Evolutionary conservation across 2,797 vertebrate genomes (phyloP).

Genomic region (Lepidocolaptes lacrymiger): DNA sequence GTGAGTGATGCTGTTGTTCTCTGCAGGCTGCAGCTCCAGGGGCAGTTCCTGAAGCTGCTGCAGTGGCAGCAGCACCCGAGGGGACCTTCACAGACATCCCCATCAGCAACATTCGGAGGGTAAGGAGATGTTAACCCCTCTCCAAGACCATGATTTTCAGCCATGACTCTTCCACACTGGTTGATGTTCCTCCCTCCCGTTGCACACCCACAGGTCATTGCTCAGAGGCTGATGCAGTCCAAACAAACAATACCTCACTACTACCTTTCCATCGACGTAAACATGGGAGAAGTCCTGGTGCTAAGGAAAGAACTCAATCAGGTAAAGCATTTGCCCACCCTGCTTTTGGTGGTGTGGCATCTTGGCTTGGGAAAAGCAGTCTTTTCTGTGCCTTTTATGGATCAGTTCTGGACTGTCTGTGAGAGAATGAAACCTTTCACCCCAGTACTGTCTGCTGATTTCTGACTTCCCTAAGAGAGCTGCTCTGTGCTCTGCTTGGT

Average conservation of each 20-base stretch:
- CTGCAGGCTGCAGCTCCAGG: conserved; percentile 61
- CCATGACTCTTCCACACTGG: accelerated
- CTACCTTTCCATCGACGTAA: conserved; percentile 94
- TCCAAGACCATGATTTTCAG: accelerated
- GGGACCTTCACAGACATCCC: conserved; percentile 95
- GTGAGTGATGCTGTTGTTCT: not conserved
- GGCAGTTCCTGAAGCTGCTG: conserved; percentile 54
- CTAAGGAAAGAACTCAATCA: conserved; percentile 92
- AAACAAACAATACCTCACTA: conserved; percentile 99
- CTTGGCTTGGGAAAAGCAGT: not conserved
- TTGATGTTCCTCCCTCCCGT: accelerated
- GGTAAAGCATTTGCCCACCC: conserved; percentile 73
- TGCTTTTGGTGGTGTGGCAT: not conserved
- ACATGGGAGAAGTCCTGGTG: conserved; percentile 92
- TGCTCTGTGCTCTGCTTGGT: not conserved
- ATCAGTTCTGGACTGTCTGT: not conserved
- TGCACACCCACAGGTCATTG: conserved; percentile 86
- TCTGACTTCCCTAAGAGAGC: not conserved
- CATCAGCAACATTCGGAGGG: conserved; percentile 93
- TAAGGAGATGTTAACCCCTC: conserved; percentile 63
- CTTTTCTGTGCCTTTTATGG: not conserved
- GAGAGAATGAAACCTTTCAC: not conserved
- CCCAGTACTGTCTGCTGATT: not conserved
- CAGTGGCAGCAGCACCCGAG: conserved; percentile 73
- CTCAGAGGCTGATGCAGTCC: conserved; percentile 95